Percentiles rank a stretch among this genome's conserved stretches.
Conservation (phyloP, 2,888 invertebrate species). For the Balanococcus diminutus region DNA sequence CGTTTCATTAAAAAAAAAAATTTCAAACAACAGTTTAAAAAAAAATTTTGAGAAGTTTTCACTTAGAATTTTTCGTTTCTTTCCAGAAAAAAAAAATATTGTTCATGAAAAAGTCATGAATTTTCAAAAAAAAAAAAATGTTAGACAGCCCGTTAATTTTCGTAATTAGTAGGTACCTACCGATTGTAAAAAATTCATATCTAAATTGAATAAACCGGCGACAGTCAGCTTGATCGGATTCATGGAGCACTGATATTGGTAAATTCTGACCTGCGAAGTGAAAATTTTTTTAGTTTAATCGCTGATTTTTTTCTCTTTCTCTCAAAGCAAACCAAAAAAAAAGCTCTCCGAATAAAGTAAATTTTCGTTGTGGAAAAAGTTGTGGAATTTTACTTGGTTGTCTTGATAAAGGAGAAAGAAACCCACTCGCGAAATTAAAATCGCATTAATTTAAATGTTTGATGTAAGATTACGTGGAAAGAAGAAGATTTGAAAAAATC, state of each 20-base stretch:
- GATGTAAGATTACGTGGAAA: neutral
- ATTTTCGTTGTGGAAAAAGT: neutral
- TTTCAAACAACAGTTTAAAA: neutral
- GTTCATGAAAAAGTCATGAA: no score
- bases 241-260: neutral
- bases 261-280: neutral
- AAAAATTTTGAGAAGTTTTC: no score
- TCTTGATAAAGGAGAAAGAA: no score
- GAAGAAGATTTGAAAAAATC: neutral
- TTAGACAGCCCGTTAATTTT: neutral
- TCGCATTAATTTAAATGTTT: neutral
- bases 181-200: slow-evolving; percentile 30
- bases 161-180: neutral
- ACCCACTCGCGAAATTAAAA: neutral
- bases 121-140: neutral
- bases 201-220: slow-evolving; percentile 29
- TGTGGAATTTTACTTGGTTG: neutral
- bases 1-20: no score
- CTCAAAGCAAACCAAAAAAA: neutral
- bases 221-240: slow-evolving; percentile 12
- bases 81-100: neutral
- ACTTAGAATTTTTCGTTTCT: no score
- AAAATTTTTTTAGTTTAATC: no score
- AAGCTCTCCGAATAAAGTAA: neutral
- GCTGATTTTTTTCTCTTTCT: no score